These are phyloP conservation scores for Gallinago solitaria DNA, from an alignment of 2,797 vertebrate species.

Conservation along the genomic window DNA sequence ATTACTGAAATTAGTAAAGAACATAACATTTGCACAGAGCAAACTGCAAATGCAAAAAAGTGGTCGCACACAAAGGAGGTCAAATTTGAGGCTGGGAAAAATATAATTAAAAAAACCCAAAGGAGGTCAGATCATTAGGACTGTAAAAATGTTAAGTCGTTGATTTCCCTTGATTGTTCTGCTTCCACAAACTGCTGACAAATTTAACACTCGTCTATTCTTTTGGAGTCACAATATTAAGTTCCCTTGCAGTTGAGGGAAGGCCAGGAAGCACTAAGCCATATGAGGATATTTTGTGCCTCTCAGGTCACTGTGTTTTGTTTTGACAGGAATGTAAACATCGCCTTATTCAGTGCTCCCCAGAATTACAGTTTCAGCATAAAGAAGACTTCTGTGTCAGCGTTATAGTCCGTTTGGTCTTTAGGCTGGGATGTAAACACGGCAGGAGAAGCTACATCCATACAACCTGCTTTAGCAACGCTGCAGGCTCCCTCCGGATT, in stretches of 20 bases:
- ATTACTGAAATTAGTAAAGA: not conserved
- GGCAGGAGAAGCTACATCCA: slow-evolving; percentile 71
- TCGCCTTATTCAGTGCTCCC: not conserved
- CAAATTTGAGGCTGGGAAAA: not conserved
- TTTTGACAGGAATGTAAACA: slow-evolving; percentile 35
- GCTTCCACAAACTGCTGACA: not conserved
- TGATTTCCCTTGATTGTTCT: not conserved
- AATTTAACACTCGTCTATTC: not conserved
- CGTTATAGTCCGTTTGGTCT: slow-evolving; percentile 43
- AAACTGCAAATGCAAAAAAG: not conserved
- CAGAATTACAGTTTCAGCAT: slow-evolving; percentile 81
- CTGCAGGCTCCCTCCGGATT: slow-evolving; percentile 92
- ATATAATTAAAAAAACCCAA: not conserved
- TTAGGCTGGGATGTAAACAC: slow-evolving; percentile 66
- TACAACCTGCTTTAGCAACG: slow-evolving; percentile 79
- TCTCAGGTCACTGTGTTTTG: not conserved
- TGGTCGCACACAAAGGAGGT: not conserved
- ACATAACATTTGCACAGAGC: not conserved
- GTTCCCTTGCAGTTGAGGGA: not conserved
- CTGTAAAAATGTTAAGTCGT: not conserved
- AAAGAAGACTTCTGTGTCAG: slow-evolving; percentile 82
- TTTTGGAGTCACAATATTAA: not conserved
- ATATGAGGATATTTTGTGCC: not conserved
- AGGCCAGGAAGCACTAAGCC: not conserved
- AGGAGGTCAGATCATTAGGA: not conserved